These are phyloP conservation scores for Telenomus remus DNA, from an alignment of 1,140 invertebrate genomes.

Conservation along the genomic window DNA sequence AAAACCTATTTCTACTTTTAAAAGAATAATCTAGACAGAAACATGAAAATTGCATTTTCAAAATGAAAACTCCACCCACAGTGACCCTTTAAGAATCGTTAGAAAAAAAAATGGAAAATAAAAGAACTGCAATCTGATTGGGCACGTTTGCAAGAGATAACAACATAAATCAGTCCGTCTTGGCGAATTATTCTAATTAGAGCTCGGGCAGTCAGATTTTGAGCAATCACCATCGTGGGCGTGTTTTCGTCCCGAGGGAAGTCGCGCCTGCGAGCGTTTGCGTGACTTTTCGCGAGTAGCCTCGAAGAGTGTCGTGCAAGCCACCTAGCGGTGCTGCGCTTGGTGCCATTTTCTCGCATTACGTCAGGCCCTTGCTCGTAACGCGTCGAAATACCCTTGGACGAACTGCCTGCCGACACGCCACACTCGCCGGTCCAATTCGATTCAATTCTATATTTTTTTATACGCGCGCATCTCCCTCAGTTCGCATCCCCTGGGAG, in stretches of 20 bases:
- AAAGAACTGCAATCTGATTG: constrained; percentile 24
- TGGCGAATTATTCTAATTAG: constrained; percentile 63
- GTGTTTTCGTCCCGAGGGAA: constrained; percentile 64
- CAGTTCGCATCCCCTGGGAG: constrained; percentile 65
- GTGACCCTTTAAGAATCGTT: no score
- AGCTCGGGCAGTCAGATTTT: constrained; percentile 69
- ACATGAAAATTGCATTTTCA: background rate
- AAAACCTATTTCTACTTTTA: no score
- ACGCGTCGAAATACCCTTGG: constrained; percentile 65
- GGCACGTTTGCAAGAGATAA: background rate
- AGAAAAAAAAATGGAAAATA: background rate
- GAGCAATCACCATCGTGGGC: constrained; percentile 70
- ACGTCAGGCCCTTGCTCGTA: constrained; percentile 60
- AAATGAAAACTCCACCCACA: no score
- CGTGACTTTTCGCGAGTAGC: constrained; percentile 65
- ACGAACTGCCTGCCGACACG: constrained; percentile 71
- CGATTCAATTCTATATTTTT: constrained; percentile 71
- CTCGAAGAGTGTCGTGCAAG: constrained; percentile 27
- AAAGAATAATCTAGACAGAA: background rate
- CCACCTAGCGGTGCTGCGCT: constrained; percentile 43
- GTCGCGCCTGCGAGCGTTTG: constrained; percentile 68
- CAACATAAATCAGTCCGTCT: constrained; percentile 54
- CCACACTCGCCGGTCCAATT: constrained; percentile 69
- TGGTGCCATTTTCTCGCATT: constrained; percentile 61
- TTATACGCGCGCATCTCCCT: constrained; percentile 50